phyloP scores from a whole-genome alignment of 2,113 vertebrate genomes.

The Nibea albiflora region DNA sequence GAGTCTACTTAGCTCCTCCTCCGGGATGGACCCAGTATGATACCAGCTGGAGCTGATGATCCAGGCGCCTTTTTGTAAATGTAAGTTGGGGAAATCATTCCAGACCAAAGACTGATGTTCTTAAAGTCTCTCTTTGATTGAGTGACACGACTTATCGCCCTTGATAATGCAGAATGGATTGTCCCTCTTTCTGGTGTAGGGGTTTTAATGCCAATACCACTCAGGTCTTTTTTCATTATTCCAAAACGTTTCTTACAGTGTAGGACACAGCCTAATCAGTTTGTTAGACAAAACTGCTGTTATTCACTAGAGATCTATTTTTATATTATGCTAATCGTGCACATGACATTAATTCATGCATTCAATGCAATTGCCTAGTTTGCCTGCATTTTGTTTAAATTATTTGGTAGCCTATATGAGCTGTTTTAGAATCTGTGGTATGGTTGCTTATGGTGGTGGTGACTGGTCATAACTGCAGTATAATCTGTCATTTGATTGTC shows the following conservation, averaged over 20 bases:
- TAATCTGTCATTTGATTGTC: constrained; percentile 40
- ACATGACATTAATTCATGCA: constrained; percentile 57
- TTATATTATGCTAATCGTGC: constrained; percentile 68
- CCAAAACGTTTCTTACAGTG: constrained; percentile 44
- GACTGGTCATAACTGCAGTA: constrained; percentile 48
- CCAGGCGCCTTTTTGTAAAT: constrained; percentile 16
- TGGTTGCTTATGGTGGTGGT: constrained; percentile 39
- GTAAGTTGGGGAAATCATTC: constrained; percentile 21
- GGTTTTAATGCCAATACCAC: constrained; percentile 57
- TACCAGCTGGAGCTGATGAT: constrained; percentile 88
- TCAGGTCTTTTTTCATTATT: constrained; percentile 72
- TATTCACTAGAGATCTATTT: constrained; percentile 71
- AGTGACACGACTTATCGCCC: constrained; percentile 2
- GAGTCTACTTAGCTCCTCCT: constrained; percentile 91
- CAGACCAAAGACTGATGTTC: constrained; percentile 68
- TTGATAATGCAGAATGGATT: constrained; percentile 28
- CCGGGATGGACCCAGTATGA: constrained; percentile 91
- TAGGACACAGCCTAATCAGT: constrained; percentile 34
- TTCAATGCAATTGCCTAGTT: constrained; percentile 59
- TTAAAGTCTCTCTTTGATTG: constrained; percentile 9
- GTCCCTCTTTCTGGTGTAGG: constrained; percentile 24
- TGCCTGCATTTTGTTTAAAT: constrained; percentile 64
- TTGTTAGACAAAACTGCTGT: constrained; percentile 58
- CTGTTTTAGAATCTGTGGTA: constrained; percentile 48
- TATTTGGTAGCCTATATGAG: constrained; percentile 44